A percentile compares a stretch with the other conserved stretches of the same genome.
Evolutionary conservation across 1,140 invertebrate genomes (phyloP).

Genomic region (Eciton burchellii): DNA sequence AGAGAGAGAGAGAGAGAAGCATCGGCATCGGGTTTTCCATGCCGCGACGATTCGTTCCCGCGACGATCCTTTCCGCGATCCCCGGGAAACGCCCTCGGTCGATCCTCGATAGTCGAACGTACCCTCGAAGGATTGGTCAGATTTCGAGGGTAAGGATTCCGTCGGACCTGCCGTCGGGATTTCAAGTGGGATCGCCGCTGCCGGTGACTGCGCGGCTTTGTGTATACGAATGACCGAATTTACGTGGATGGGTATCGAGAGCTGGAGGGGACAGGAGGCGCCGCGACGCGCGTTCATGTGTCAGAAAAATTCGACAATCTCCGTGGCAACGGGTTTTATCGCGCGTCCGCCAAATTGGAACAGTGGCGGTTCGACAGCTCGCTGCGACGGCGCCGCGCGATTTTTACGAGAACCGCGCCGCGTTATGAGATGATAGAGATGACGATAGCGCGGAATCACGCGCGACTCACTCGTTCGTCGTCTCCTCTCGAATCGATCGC

Average conservation of each 20-base stretch:
- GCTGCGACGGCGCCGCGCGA: neutral
- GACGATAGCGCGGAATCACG: no score
- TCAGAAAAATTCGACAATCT: constrained; percentile 23
- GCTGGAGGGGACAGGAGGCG: neutral
- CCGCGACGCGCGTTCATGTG: constrained; percentile 8
- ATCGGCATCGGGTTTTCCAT: no score
- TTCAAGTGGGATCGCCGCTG: constrained; percentile 8
- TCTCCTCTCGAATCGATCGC: constrained; percentile 60
- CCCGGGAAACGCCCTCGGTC: constrained; percentile 1
- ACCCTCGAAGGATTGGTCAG: constrained; percentile 2
- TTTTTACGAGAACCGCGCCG: neutral
- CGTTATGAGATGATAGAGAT: constrained; percentile 10
- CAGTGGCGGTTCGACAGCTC: neutral
- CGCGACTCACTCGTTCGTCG: no score
- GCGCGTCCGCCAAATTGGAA: constrained; percentile 21
- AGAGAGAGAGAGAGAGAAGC: no score
- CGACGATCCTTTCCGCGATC: constrained; percentile 13
- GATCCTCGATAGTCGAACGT: neutral
- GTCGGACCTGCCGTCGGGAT: constrained; percentile 22
- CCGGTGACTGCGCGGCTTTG: neutral
- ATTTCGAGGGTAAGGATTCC: constrained; percentile 6
- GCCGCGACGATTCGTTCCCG: constrained; percentile 24
- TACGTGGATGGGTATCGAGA: constrained; percentile 21
- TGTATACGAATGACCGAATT: constrained; percentile 34
- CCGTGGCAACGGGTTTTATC: constrained; percentile 13